phyloP scores from a whole-genome alignment of 1,140 invertebrate genomes.

The Drosophila seguyi region DNA sequence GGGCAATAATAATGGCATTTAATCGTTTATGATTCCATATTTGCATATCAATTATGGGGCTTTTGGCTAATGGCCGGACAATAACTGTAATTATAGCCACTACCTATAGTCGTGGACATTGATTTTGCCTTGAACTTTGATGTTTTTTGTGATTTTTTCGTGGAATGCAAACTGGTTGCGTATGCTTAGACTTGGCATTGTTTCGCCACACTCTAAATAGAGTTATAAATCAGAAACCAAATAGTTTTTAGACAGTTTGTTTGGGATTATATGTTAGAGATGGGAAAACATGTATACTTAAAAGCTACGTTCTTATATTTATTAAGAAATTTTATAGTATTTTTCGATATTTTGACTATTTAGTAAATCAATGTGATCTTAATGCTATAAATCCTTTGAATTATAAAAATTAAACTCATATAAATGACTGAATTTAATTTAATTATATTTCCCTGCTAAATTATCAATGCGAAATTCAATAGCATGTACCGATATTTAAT shows the following conservation, averaged over 20 bases:
- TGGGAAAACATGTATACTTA: background rate
- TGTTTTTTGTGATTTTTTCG: background rate
- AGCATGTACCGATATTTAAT: too few species aligned
- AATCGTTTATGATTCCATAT: constrained; percentile 25
- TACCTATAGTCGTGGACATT: constrained; percentile 9
- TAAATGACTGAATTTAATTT: too few species aligned
- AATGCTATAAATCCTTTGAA: background rate
- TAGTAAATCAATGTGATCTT: background rate
- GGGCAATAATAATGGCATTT: constrained; percentile 24
- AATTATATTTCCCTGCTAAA: too few species aligned
- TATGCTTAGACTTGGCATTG: background rate
- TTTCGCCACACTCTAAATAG: constrained; percentile 1
- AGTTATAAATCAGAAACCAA: constrained; percentile 34
- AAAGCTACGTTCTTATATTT: background rate
- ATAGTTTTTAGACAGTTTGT: constrained; percentile 9
- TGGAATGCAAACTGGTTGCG: constrained; percentile 15
- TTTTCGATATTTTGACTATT: background rate
- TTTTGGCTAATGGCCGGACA: constrained; percentile 41
- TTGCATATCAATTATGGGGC: constrained; percentile 55
- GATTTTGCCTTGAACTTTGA: constrained; percentile 45
- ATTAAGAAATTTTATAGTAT: too few species aligned
- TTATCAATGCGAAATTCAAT: too few species aligned
- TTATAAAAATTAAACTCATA: too few species aligned
- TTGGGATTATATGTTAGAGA: background rate
- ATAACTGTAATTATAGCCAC: constrained; percentile 60